phyloP scores from a whole-genome alignment of 2,888 invertebrate species.

The Phania funesta region DNA sequence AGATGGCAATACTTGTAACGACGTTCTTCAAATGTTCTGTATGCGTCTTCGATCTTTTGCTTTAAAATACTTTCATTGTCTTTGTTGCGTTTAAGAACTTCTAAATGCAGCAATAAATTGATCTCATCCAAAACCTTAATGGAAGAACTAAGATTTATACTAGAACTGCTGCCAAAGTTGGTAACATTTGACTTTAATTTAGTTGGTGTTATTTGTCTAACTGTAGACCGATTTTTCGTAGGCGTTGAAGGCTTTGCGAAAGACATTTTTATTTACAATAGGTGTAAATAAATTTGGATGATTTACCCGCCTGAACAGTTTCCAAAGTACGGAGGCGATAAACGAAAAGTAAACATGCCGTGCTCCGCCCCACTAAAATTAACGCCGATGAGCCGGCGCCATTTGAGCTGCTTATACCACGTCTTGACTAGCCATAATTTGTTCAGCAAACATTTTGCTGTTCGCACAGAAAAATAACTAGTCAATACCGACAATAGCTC shows the following conservation, averaged over 20 bases:
- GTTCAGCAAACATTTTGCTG: too few species aligned
- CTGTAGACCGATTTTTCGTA: conserved; percentile 14
- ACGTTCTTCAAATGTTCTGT: conserved; percentile 69
- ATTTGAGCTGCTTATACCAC: too few species aligned
- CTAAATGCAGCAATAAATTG: conserved; percentile 73
- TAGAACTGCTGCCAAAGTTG: not conserved
- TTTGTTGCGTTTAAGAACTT: conserved; percentile 72
- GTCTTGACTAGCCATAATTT: too few species aligned
- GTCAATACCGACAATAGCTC: too few species aligned
- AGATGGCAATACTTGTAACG: conserved; percentile 72
- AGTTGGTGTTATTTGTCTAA: conserved; percentile 11
- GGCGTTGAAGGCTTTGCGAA: conserved; percentile 42
- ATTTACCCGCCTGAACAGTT: not conserved
- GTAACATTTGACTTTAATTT: conserved; percentile 19
- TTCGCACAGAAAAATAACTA: too few species aligned
- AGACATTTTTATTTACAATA: conserved; percentile 22
- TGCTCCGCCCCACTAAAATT: too few species aligned
- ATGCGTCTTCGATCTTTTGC: conserved; percentile 74
- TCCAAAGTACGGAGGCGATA: too few species aligned
- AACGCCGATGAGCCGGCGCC: too few species aligned
- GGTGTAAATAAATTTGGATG: not conserved
- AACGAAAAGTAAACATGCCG: too few species aligned
- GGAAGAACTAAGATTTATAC: not conserved
- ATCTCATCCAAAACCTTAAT: conserved; percentile 71
- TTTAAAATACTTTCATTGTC: conserved; percentile 71